Base-by-base conservation (phyloP, 2,888 invertebrate genomes). In the Netelia virgata region DNA sequence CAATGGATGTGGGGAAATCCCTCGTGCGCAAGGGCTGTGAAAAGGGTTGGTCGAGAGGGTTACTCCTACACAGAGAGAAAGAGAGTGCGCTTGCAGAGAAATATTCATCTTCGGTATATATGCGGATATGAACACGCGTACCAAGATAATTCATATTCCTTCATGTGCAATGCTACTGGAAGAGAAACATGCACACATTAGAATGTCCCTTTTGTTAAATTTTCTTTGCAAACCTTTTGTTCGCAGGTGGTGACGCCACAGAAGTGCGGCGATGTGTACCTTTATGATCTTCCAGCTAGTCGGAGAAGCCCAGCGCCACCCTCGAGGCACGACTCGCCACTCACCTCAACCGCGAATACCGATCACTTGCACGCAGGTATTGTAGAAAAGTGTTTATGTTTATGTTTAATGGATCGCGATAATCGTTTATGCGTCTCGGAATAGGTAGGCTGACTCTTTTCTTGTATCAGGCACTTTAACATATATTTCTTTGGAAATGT, bases 221-320 rank as follows among this genome's bases (percentile, higher is more conserved):
- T 66, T 63, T 55, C 18, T 23, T 80, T 6, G 41, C 41, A 14
- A 59, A 36, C 16, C 47, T 69, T 28, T 23, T 36, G 41, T 53
- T 18, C 95, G 16, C 94, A 96, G 96, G 96, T 96, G 85, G 94
- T 96, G 86, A 96, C 96, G 82, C 96, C 96, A 53, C 96, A 96
- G 92, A 96, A 96, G 93, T 95, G 95, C 93, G 96, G 96, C 89
- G 96, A 96, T 93, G 96, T 96, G 68, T 96, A 96, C 93, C 94
- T 96, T 86, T 97, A 96, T 94, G 96, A 96, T 93, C 94, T 95
- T 91, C 95, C 96, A 85, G 94, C 95, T 11, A 93, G 91, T 84
- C 91, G 93, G 81, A 91, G 90, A 73, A 93, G 92, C 87, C 92
- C 92, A 43, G 93, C 92, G 43, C 92, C 93, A 80, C 89, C 90